Evolutionary conservation across 2,797 vertebrate species (phyloP).

Genomic region (Mormyrus proboscirostris): DNA sequence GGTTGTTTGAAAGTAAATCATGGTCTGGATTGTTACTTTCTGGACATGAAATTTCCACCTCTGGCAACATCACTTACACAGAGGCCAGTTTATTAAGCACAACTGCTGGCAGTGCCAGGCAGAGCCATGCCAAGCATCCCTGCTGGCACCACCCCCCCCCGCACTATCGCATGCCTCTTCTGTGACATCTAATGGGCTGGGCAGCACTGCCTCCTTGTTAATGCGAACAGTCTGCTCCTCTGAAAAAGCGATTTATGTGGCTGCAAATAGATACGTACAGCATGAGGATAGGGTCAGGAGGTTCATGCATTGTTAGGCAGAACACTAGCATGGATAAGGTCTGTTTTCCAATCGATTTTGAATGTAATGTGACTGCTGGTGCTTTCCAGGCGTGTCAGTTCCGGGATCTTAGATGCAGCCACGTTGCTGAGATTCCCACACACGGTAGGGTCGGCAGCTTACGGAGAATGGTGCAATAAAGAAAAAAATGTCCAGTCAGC

Average conservation of each 20-base stretch:
- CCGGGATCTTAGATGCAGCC: neutral
- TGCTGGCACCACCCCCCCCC: neutral
- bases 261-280: neutral
- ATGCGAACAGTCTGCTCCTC: neutral
- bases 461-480: neutral
- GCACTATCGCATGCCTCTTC: neutral
- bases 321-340: neutral
- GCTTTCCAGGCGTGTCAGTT: neutral
- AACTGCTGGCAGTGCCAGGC: neutral
- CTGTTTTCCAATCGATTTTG: neutral
- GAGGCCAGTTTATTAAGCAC: neutral
- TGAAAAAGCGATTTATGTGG: neutral
- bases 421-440: neutral
- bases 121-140: neutral
- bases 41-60: too few species aligned
- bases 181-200: neutral
- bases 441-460: neutral
- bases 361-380: neutral
- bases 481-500: neutral
- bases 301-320: neutral
- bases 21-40: too few species aligned
- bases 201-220: neutral
- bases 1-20: too few species aligned
- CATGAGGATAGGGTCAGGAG: neutral
- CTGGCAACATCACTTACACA: neutral